Base-by-base conservation (phyloP, 2,797 vertebrate genomes). In the Acrossocheilus wenchowensis region DNA sequence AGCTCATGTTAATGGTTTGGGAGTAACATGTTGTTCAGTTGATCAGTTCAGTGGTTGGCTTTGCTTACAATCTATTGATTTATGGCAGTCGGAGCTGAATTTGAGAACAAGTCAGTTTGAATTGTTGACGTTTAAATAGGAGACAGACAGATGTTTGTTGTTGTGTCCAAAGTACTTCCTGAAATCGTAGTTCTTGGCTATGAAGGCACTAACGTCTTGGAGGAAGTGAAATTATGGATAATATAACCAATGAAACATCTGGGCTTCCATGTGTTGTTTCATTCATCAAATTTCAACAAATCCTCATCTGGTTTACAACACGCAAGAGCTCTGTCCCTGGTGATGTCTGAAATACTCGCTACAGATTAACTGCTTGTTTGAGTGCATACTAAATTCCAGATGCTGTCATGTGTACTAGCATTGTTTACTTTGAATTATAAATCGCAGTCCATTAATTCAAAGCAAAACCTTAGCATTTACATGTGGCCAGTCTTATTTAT, bases 261-360 rank as follows among this genome's bases (percentile, higher is more conserved):
- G 71, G 84, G 66, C 48, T 78, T 84, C 21, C 50, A 68, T 50
- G 19, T 64, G 48, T 57, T 41, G 74, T 82, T 81, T 78, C 71
- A 78, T 72, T 48, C 78, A 34, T 41, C 48, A 84, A 30, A 83
- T 72, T 83, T 86, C 7, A 84, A 75, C 60, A 85, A 71, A 75
- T 81, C n/a, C 69, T 80, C 71, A 86, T 78, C 83, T 86, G 88
- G 21, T 79, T 86, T 62, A 68, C 3, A 39, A 43, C 39, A 68
- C 23, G 4, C 77, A 57, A 36, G 45, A 48, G 74, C n/a, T 69
- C 41, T 48, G 68, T 80, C 52, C n/a, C 8, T 5, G 15, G 54
- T 79, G 14, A 85, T 81, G 68, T 64, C 52, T 62, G 69, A 74
- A 64, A 62, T 57, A 64, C 84, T 64, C 23, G 5, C 43, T 9